Conservation (phyloP, 2,888 invertebrate genomes). For the Myathropa florea region DNA sequence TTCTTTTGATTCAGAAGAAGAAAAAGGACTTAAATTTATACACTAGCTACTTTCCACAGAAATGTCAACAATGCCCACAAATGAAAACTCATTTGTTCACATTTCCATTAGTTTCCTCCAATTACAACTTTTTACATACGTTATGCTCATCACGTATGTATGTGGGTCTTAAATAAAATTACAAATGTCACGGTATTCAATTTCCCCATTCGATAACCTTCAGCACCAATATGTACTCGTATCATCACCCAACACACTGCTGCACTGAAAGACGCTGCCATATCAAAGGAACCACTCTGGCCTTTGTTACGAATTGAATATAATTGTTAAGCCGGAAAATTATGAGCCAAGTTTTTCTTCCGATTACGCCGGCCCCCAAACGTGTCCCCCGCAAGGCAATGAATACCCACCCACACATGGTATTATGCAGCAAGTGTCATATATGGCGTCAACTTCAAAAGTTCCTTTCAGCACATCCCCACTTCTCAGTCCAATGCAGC, state of each 20-base stretch:
- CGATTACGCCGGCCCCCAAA: not conserved
- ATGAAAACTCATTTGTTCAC: not conserved
- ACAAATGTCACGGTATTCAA: constrained; percentile 11
- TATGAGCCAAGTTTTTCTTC: constrained; percentile 55
- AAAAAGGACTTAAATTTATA: not conserved
- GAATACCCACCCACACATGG: constrained; percentile 1
- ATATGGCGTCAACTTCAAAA: constrained; percentile 34
- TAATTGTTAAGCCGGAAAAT: constrained; percentile 59
- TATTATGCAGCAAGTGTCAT: constrained; percentile 51
- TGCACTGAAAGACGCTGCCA: constrained; percentile 15
- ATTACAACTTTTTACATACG: not conserved
- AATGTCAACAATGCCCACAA: not conserved
- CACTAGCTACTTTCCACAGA: not conserved
- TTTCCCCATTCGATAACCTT: constrained; percentile 2
- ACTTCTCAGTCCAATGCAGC: not conserved
- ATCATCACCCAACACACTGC: not conserved
- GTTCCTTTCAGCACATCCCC: constrained; percentile 6
- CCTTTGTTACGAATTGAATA: constrained; percentile 54
- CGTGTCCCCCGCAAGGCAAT: constrained; percentile 2
- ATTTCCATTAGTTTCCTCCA: not conserved
- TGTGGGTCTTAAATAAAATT: not conserved
- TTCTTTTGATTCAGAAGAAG: not conserved
- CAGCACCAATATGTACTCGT: not conserved
- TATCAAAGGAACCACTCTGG: constrained; percentile 49
- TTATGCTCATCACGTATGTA: not conserved